phyloP scores from a whole-genome alignment of 2,113 vertebrate genomes.

The Zootoca vivipara region DNA sequence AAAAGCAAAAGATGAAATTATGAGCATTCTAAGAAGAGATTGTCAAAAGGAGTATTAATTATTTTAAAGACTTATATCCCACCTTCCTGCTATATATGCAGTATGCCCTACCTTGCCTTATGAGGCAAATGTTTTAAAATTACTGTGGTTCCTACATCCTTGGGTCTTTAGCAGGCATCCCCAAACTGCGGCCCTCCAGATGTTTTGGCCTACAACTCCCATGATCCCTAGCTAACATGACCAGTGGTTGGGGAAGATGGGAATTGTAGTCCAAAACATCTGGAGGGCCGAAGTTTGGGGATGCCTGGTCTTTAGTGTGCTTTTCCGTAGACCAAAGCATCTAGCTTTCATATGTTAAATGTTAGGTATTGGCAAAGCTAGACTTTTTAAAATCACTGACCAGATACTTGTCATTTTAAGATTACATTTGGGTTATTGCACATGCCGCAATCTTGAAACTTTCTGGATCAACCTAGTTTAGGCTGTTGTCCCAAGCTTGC shows the following conservation, averaged over 20 bases:
- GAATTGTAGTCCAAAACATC: too few species aligned
- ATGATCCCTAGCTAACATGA: too few species aligned
- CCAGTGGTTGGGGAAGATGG: too few species aligned
- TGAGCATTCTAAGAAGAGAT: neutral
- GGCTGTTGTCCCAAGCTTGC: neutral
- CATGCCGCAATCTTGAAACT: neutral
- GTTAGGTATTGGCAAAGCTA: neutral
- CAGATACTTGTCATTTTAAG: neutral
- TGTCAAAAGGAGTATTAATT: neutral
- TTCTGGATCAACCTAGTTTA: neutral
- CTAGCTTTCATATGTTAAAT: neutral
- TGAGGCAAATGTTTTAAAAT: neutral
- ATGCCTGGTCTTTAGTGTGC: neutral
- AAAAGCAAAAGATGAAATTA: neutral
- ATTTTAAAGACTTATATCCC: neutral
- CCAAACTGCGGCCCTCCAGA: too few species aligned
- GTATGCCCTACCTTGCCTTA: too few species aligned
- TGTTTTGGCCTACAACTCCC: too few species aligned
- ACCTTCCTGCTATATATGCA: neutral
- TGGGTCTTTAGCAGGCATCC: neutral
- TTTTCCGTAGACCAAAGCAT: neutral
- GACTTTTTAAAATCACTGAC: neutral
- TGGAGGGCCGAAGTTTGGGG: too few species aligned
- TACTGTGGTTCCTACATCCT: neutral
- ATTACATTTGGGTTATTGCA: neutral